Percentiles rank a stretch among this genome's conserved stretches.
phyloP scores from a whole-genome alignment of 2,113 vertebrate species.

The Leptosomus discolor region DNA sequence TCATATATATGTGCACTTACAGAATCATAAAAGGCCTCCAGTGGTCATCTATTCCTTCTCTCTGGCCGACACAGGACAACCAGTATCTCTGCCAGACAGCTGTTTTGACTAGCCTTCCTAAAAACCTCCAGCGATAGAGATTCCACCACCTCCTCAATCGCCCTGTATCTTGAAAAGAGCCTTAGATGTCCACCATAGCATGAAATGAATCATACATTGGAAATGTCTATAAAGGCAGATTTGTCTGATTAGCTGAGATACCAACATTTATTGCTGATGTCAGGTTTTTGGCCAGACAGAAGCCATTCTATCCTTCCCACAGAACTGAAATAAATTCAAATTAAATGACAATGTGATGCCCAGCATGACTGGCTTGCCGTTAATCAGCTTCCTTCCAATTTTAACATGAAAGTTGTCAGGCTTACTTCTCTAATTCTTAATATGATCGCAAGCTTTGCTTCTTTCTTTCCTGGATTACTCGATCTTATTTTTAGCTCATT shows the following conservation, averaged over 20 bases:
- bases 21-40: neutral
- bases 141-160: neutral
- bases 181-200: neutral
- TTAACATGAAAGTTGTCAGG: neutral
- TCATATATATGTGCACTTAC: neutral
- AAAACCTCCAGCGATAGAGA: neutral
- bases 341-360: neutral
- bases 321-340: constrained; percentile 21
- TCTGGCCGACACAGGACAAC: neutral
- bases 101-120: neutral
- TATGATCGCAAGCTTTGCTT: neutral
- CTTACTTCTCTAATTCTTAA: neutral
- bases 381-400: constrained; percentile 12
- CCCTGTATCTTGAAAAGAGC: neutral
- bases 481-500: constrained; percentile 7
- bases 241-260: neutral
- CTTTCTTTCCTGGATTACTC: neutral
- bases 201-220: neutral
- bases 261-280: neutral
- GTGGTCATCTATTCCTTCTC: neutral
- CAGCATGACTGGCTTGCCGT: neutral
- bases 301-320: neutral
- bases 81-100: neutral
- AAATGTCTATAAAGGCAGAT: neutral
- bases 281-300: neutral